Percentiles rank a stretch among this genome's conserved stretches.
Conservation (phyloP, 2,113 vertebrate genomes). For the Malaclemys terrapin region DNA sequence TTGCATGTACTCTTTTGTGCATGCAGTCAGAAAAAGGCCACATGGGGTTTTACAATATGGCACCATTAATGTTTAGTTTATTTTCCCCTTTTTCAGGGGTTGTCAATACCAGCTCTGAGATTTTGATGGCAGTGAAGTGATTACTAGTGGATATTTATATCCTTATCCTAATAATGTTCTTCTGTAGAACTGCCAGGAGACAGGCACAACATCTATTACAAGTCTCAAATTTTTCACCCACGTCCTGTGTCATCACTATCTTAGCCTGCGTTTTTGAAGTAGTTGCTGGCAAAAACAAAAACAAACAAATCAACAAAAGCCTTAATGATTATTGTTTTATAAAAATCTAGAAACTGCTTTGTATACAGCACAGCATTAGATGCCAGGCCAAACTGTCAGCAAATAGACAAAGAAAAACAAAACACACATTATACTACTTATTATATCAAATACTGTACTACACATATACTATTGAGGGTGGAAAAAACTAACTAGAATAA, state of each 20-base stretch:
- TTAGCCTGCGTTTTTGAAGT: fast-evolving
- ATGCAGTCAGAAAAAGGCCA: not conserved
- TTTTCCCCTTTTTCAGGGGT: not conserved
- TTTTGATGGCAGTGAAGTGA: not conserved
- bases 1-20: not conserved
- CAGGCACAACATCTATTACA: too few species aligned
- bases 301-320: not conserved
- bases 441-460: not conserved
- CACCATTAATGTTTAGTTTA: not conserved
- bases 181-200: not conserved
- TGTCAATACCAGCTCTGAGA: not conserved
- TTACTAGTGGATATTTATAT: not conserved
- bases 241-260: not conserved
- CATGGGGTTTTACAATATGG: not conserved
- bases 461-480: not conserved
- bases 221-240: not conserved
- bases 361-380: not conserved
- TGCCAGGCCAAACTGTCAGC: not conserved
- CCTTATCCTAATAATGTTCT: not conserved
- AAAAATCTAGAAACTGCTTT: not conserved
- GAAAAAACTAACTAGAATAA: not conserved
- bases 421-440: not conserved
- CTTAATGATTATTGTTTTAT: not conserved
- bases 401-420: not conserved
- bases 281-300: not conserved